Percentiles rank a stretch among this genome's conserved stretches.
Evolutionary conservation across 2,797 vertebrate genomes (phyloP).

Genomic region (Hippoglossus hippoglossus): DNA sequence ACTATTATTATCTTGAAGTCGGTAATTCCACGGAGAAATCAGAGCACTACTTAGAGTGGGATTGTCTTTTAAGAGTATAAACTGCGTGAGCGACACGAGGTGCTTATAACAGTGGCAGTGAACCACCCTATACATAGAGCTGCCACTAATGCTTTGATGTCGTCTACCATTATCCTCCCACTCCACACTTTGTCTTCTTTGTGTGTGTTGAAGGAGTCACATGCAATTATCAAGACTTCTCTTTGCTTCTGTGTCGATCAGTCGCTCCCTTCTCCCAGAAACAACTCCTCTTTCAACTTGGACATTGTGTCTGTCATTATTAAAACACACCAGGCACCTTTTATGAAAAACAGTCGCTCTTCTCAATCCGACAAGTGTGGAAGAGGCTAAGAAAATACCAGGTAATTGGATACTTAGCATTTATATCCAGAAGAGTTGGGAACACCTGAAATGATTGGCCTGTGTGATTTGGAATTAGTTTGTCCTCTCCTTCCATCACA

Average conservation of each 20-base stretch:
- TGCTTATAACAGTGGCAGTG: slow-evolving; percentile 38
- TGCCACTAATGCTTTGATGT: slow-evolving; percentile 63
- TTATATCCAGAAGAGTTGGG: slow-evolving; percentile 14
- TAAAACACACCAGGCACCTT: slow-evolving; percentile 30
- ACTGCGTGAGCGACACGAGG: slow-evolving; percentile 41
- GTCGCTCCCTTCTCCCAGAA: slow-evolving; percentile 31
- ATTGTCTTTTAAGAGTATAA: slow-evolving; percentile 46
- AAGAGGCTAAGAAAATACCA: slow-evolving; percentile 16
- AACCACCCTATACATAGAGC: slow-evolving; percentile 36
- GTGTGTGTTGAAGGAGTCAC: slow-evolving; percentile 64
- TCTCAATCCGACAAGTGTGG: slow-evolving; percentile 9
- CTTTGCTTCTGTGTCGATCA: slow-evolving; percentile 51
- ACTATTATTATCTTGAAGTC: slow-evolving; percentile 56
- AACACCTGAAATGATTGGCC: not conserved
- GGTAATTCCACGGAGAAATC: slow-evolving; percentile 62
- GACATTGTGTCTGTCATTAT: slow-evolving; percentile 26
- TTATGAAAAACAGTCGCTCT: slow-evolving; percentile 23
- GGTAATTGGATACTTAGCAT: slow-evolving; percentile 41
- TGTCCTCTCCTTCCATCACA: not conserved
- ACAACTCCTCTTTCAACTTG: slow-evolving; percentile 43
- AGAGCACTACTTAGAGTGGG: slow-evolving; percentile 42
- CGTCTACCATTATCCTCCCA: slow-evolving; percentile 61
- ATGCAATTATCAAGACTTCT: slow-evolving; percentile 62
- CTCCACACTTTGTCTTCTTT: slow-evolving; percentile 56
- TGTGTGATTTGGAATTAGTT: not conserved